Evolutionary conservation across 2,888 invertebrate species (phyloP), one percentile per base, ranked within the genome.

Genomic region (Creontiades dilutus): DNA sequence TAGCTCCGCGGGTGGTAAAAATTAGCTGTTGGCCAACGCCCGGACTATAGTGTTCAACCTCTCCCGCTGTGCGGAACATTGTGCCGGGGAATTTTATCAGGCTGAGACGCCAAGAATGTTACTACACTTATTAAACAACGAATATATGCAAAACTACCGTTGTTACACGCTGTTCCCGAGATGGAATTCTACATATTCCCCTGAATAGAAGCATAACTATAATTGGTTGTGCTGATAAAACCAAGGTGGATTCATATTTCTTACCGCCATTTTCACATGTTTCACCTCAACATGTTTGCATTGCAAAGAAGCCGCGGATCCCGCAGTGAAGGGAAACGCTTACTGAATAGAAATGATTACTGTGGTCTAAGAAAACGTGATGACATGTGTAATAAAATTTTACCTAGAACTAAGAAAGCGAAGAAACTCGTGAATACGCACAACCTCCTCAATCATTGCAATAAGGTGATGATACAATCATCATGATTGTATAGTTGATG

Each of bases 1-100:
- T 78, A 46, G 46, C 46, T 46, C 78, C 28, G 47, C 78, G 78
- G 78, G 78, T 78, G 78, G 78, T 47, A 78, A 78, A 78, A 78
- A 78, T 78, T 78, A 78, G 78, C 78, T 78, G 46, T 78, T 78
- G 37, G 27, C 76, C 46, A 78, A 47, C 78, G 16, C 78, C 47
- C 16, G 46, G 46, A n/a, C 28, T 47, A 76, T 37, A 37, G n/a
- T 47, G n/a, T 78, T 16, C 47, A 16, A 11, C n/a, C 78, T 19
- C 16, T 46, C 78, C 78, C 47, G 46, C 78, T 78, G 78, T 16
- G 78, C 37, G 14, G 78, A 78, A 78, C 16, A 19, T 78, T 78
- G 14, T 76, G n/a, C 46, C 11, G 14, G 13, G 37, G 76, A 28
- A 28, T 76, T 76, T 76, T 76, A 76, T 76, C 76, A 37, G 37